Conservation (phyloP, 1,140 invertebrate genomes). For the Lordiphosa stackelbergi region DNA sequence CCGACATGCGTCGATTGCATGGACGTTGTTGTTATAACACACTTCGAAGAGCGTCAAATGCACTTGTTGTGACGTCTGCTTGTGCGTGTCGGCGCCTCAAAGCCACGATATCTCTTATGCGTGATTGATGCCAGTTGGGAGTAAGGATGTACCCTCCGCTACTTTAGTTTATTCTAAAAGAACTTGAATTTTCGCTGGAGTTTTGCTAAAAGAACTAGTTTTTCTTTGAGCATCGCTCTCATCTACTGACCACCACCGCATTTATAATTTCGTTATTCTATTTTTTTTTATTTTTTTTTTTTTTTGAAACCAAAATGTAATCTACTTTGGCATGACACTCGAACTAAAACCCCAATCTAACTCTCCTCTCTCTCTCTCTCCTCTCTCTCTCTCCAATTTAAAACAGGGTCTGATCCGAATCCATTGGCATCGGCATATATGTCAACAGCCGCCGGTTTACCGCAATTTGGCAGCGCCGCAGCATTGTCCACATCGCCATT, state of each 20-base stretch:
- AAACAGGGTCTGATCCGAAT: constrained; percentile 74
- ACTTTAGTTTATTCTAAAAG: too few species aligned
- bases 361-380: background rate
- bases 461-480: constrained; percentile 70
- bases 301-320: constrained; percentile 16
- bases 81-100: too few species aligned
- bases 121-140: too few species aligned
- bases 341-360: constrained; percentile 10
- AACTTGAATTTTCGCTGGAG: background rate
- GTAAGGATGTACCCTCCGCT: too few species aligned
- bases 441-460: constrained; percentile 73
- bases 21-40: too few species aligned
- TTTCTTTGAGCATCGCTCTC: background rate
- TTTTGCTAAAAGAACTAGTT: background rate
- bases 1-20: too few species aligned
- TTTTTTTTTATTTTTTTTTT: too few species aligned
- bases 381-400: background rate
- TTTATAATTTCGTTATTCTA: constrained; percentile 21
- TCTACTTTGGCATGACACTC: constrained; percentile 19
- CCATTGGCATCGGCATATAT: constrained; percentile 75
- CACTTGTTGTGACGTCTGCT: too few species aligned
- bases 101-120: too few species aligned
- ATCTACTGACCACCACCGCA: background rate
- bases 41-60: too few species aligned
- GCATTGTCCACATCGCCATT: constrained; percentile 76